Percentiles rank a stretch among this genome's conserved stretches.
Conservation (phyloP, 2,888 invertebrate genomes). For the Mythimna albipuncta region DNA sequence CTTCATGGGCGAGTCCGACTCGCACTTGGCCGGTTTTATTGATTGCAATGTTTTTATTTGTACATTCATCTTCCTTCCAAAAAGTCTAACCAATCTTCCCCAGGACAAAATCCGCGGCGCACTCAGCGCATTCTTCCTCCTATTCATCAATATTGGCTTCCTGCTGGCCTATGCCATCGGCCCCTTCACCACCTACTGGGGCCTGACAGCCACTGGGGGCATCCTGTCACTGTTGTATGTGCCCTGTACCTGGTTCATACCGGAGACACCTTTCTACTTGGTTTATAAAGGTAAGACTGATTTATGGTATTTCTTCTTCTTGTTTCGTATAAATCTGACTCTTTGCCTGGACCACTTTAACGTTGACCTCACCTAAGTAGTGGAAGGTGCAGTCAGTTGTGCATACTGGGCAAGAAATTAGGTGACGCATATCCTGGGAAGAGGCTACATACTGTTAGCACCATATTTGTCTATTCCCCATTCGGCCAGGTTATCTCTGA, state of each 20-base stretch:
- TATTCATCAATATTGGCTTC: slow-evolving; percentile 94
- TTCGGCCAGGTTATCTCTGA: too few species aligned
- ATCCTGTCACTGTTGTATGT: slow-evolving; percentile 92
- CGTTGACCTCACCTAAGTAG: too few species aligned
- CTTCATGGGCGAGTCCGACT: too few species aligned
- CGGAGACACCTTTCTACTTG: slow-evolving; percentile 95
- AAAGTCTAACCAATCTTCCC: slow-evolving; percentile 12
- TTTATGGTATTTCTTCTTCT: too few species aligned
- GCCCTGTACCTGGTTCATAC: slow-evolving; percentile 92
- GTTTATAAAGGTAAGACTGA: slow-evolving; percentile 89
- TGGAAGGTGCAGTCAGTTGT: too few species aligned
- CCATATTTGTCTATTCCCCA: too few species aligned
- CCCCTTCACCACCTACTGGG: slow-evolving; percentile 93
- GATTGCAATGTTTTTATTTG: not conserved
- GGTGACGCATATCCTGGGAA: too few species aligned
- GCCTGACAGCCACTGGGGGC: slow-evolving; percentile 92
- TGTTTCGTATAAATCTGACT: too few species aligned
- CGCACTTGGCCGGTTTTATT: too few species aligned
- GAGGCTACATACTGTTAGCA: too few species aligned
- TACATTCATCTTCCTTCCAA: not conserved
- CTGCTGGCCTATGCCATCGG: slow-evolving; percentile 94
- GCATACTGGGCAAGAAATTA: too few species aligned
- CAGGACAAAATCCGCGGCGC: slow-evolving; percentile 95
- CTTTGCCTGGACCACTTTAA: too few species aligned
- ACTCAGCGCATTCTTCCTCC: slow-evolving; percentile 94